Base-by-base conservation (phyloP, 2,888 invertebrate genomes). In the Pemphredon lugubris region DNA sequence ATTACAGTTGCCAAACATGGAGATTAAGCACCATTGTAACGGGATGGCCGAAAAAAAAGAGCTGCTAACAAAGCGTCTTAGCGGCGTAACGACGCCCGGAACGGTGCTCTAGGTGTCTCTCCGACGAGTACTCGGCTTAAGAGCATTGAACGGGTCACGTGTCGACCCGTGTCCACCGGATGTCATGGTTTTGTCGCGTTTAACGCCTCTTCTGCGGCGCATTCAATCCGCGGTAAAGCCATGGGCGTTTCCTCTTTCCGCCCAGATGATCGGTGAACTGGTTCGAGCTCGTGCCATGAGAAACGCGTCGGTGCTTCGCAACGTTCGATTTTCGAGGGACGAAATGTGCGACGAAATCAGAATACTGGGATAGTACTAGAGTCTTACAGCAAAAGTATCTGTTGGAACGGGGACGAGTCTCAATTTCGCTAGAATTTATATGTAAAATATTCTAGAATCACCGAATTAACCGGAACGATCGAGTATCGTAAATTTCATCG, bases 111-210 rank as follows among this genome's bases (percentile, higher is more conserved):
- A 53, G 26, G 42, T 26, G 50, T 63, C 58, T 63, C 58, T 51
- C 47, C 64, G 13, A 54, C 40, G 66, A 69, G 66, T 60, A 63
- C 66, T 67, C 51, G 69, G 72, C 73, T 60, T 73, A 77, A 64
- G 75, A 65, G 83, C 73, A 75, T 73, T 81, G 79, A 84, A 69
- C 73, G 63, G 78, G 87, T 85, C 87, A 85, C 87, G 87, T 87
- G 87, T 75, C 85, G 86, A 78, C 87, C 75, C 86, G 85, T 87
- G 88, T 77, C 80, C 57, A 73, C 78, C 86, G 87, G 86, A 87
- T 84, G 87, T 85, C 83, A 86, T 77, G 82, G 86, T 86, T 88
- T 87, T 86, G 87, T 87, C 79, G 76, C 82, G 70, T 80, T 86
- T 86, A 85, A 77, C 85, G 80, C 84, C 84, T 86, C 74, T 81